Evolutionary conservation across 2,797 vertebrate species (phyloP).

Genomic region (Prionace glauca): DNA sequence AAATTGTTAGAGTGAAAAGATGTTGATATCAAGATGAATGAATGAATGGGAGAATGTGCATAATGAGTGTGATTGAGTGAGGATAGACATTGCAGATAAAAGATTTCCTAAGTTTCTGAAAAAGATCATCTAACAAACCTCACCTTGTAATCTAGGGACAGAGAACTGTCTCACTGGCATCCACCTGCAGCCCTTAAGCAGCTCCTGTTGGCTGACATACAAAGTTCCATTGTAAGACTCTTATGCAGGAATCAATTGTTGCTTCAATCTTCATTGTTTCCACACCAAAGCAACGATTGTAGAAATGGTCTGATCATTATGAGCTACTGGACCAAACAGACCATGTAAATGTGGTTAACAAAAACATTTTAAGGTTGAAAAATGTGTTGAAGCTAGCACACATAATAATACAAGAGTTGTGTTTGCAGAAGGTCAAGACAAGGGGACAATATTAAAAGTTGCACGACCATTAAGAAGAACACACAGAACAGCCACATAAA

Average conservation of each 20-base stretch:
- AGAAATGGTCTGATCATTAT: background rate
- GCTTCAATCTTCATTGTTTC: background rate
- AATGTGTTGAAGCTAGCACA: background rate
- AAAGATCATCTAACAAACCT: background rate
- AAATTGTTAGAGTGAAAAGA: background rate
- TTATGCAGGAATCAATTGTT: background rate
- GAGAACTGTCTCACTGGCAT: background rate
- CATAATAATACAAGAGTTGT: background rate
- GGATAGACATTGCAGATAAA: background rate
- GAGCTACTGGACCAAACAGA: background rate
- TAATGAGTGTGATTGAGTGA: background rate
- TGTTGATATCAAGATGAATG: background rate
- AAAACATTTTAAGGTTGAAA: background rate
- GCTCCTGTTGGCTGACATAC: background rate
- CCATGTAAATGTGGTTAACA: background rate
- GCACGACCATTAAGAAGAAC: background rate
- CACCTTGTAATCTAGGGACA: background rate
- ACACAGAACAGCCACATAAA: background rate
- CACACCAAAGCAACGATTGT: background rate
- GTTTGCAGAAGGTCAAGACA: background rate
- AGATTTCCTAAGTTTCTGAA: background rate
- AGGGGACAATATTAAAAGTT: background rate
- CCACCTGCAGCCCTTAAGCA: background rate
- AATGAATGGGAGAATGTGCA: background rate
- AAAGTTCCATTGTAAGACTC: background rate